These are phyloP conservation scores for Coilia nasus DNA, from an alignment of 2,797 vertebrate genomes.

Conservation along the genomic window DNA sequence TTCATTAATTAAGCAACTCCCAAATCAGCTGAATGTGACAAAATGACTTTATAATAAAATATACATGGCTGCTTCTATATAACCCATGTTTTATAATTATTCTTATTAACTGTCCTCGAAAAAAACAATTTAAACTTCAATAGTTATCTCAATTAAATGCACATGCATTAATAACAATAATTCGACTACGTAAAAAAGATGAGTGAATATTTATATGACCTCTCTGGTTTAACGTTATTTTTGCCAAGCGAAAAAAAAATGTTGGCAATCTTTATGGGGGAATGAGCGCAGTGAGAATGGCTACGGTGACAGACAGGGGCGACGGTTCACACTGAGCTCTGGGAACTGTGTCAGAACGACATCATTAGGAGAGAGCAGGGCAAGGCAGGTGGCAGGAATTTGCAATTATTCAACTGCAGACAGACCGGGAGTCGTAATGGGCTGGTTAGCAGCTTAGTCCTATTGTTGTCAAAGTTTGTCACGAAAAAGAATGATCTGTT, in stretches of 20 bases:
- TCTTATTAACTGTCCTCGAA: neutral
- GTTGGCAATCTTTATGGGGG: neutral
- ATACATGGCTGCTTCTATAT: neutral
- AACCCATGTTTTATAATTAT: neutral
- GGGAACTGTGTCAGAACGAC: constrained; percentile 24
- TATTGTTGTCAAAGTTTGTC: constrained; percentile 22
- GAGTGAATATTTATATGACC: neutral
- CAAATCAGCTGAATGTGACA: neutral
- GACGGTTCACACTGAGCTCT: constrained; percentile 22
- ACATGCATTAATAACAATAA: neutral
- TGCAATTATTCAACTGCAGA: constrained; percentile 22
- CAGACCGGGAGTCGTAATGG: constrained; percentile 5
- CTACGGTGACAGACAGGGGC: constrained; percentile 1
- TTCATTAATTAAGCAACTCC: neutral
- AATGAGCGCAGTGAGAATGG: neutral
- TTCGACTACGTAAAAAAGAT: neutral
- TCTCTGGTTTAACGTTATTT: neutral
- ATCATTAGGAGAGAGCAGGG: constrained; percentile 22
- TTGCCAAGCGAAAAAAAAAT: neutral
- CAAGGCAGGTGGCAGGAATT: constrained; percentile 20
- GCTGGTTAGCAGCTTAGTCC: constrained; percentile 24
- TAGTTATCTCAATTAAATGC: neutral
- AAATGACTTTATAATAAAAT: neutral
- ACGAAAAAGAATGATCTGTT: constrained; percentile 20
- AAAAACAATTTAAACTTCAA: too few relatives aligned